These are phyloP conservation scores for Zaprionus lineosus DNA, from an alignment of 2,888 invertebrate species.

Conservation along the genomic window DNA sequence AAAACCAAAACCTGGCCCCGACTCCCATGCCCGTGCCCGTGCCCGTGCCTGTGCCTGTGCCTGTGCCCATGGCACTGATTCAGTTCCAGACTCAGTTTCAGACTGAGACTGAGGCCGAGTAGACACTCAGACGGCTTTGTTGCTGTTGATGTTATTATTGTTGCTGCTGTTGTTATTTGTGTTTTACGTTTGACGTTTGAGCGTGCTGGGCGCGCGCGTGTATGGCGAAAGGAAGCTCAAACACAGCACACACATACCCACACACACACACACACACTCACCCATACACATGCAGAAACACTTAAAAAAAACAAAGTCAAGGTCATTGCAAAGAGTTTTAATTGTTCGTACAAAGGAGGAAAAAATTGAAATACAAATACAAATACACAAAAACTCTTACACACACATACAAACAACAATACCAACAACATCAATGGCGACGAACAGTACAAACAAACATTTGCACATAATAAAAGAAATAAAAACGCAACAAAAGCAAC, in stretches of 20 bases:
- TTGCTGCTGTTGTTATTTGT: constrained; percentile 50
- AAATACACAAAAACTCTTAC: constrained; percentile 37
- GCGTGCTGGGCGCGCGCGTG: constrained; percentile 77
- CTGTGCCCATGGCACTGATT: too few relatives aligned
- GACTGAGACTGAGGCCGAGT: constrained; percentile 63
- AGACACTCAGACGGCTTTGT: constrained; percentile 76
- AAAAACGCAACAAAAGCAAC: constrained; percentile 68
- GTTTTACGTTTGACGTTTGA: constrained; percentile 76
- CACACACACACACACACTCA: constrained; percentile 26
- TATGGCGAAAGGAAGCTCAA: constrained; percentile 74
- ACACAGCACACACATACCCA: constrained; percentile 43
- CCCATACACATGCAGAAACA: constrained; percentile 12
- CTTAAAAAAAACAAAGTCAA: constrained; percentile 81
- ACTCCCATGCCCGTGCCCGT: too few relatives aligned
- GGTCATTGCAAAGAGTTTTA: constrained; percentile 83
- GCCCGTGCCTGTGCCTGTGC: too few relatives aligned
- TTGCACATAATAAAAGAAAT: constrained; percentile 78
- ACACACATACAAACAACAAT: constrained; percentile 13
- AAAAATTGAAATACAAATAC: constrained; percentile 56
- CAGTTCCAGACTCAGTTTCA: constrained; percentile 38
- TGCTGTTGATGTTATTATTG: constrained; percentile 23
- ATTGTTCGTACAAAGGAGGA: constrained; percentile 79
- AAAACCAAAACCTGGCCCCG: constrained; percentile 21
- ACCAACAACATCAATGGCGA: constrained; percentile 61
- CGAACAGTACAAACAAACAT: constrained; percentile 74